Evolutionary conservation across 2,113 vertebrate species (phyloP).

Genomic region (Dascyllus trimaculatus): DNA sequence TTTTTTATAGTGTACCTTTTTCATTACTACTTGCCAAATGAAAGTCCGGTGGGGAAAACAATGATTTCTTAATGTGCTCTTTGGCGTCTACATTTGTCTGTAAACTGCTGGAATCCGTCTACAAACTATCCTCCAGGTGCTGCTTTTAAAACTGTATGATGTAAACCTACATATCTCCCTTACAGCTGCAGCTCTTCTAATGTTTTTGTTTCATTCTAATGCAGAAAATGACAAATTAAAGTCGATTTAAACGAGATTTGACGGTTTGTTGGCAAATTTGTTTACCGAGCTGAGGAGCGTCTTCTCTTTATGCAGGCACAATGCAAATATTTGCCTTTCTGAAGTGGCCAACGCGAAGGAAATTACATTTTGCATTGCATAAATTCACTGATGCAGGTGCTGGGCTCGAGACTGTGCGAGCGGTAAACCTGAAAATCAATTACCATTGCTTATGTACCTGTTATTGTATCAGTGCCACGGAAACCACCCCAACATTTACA

Average conservation of each 20-base stretch:
- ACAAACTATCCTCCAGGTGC: too few relatives aligned
- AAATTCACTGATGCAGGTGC: constrained; percentile 13
- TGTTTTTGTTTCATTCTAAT: too few relatives aligned
- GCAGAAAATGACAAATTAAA: too few relatives aligned
- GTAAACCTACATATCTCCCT: too few relatives aligned
- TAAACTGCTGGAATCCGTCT: too few relatives aligned
- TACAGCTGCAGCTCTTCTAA: too few relatives aligned
- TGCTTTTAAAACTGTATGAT: too few relatives aligned
- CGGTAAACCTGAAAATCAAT: constrained; percentile 27
- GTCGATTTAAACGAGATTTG: neutral
- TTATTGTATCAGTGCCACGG: constrained; percentile 15
- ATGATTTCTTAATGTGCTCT: too few relatives aligned
- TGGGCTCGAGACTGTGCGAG: constrained; percentile 13
- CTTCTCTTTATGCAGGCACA: constrained; percentile 12
- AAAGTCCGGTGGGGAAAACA: too few relatives aligned
- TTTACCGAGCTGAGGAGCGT: constrained; percentile 41
- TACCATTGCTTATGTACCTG: constrained; percentile 24
- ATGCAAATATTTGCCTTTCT: constrained; percentile 60
- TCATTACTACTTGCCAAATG: too few relatives aligned
- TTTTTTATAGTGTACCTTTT: too few relatives aligned
- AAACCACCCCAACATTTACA: constrained; percentile 3
- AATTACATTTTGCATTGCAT: constrained; percentile 38
- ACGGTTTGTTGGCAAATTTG: constrained; percentile 38
- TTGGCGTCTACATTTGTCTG: too few relatives aligned
- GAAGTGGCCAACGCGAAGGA: constrained; percentile 21